Evolutionary conservation across 2,888 invertebrate genomes (phyloP).

Genomic region (Auanema freiburgensis): DNA sequence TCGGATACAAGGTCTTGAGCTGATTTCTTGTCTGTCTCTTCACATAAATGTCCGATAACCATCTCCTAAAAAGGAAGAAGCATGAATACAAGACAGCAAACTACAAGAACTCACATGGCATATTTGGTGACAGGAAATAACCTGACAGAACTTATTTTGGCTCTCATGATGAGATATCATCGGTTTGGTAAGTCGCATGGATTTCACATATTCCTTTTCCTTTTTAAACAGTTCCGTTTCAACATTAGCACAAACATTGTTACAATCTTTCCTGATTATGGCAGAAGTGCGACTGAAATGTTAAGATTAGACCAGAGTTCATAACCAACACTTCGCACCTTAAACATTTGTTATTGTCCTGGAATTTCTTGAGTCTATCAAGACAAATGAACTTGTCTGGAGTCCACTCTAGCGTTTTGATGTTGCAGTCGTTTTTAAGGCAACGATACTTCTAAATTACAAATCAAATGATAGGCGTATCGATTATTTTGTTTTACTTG

Average conservation of each 20-base stretch:
- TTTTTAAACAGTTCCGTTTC: conserved; percentile 18
- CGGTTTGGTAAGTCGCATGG: conserved; percentile 18
- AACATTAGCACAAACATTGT: conserved; percentile 33
- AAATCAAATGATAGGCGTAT: background rate
- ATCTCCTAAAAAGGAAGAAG: conserved; percentile 32
- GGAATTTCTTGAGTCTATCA: conserved; percentile 27
- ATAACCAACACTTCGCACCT: conserved; percentile 14
- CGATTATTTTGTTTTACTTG: background rate
- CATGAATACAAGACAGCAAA: background rate
- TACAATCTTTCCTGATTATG: conserved; percentile 34
- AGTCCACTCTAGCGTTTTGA: conserved; percentile 31
- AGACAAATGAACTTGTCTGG: conserved; percentile 39
- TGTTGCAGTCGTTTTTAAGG: conserved; percentile 18
- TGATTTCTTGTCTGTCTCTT: conserved; percentile 20
- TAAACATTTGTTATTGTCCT: conserved; percentile 32
- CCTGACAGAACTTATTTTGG: conserved; percentile 36
- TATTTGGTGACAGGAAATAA: conserved; percentile 41
- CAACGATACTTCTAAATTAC: conserved; percentile 16
- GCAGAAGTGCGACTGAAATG: conserved; percentile 27
- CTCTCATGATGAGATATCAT: conserved; percentile 13
- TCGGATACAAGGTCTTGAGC: conserved; percentile 25
- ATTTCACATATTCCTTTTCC: conserved; percentile 20
- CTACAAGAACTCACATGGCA: conserved; percentile 36
- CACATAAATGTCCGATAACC: conserved; percentile 29
- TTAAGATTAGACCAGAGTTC: background rate